These are phyloP conservation scores for Euplexia lucipara DNA, from an alignment of 2,888 invertebrate genomes.

Conservation along the genomic window DNA sequence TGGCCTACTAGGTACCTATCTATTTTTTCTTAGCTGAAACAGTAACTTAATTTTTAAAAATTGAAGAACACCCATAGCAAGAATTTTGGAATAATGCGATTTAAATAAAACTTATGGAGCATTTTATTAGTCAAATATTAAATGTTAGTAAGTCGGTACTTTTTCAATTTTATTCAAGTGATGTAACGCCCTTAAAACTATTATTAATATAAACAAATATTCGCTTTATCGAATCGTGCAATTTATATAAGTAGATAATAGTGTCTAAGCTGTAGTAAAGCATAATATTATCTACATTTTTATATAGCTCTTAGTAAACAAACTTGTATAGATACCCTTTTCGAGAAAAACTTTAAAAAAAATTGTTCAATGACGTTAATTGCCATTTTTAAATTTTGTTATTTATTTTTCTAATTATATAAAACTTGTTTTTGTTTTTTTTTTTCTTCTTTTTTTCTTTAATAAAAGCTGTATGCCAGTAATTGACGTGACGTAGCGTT, in stretches of 20 bases:
- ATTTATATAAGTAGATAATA: conserved; percentile 87
- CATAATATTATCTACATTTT: conserved; percentile 78
- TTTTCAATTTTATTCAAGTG: conserved; percentile 40
- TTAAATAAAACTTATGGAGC: conserved; percentile 20
- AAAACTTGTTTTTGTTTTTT: conserved; percentile 80
- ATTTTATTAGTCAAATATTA: conserved; percentile 46
- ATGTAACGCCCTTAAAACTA: conserved; percentile 64
- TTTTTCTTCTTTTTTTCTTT: conserved; percentile 68
- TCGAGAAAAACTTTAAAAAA: conserved; percentile 61
- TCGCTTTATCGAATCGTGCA: conserved; percentile 90
- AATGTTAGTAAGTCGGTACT: conserved; percentile 31
- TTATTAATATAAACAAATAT: conserved; percentile 75
- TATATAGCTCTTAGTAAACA: conserved; percentile 67
- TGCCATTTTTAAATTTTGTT: conserved; percentile 86
- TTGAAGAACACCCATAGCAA: not conserved
- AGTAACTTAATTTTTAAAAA: not conserved
- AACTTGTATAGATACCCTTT: conserved; percentile 77
- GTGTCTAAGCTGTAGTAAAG: conserved; percentile 81
- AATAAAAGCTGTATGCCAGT: conserved; percentile 86
- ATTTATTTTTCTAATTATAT: conserved; percentile 89
- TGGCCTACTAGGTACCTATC: conserved; percentile 13
- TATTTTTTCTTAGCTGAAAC: not conserved
- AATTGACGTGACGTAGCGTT: conserved; percentile 81
- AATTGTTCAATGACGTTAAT: conserved; percentile 71
- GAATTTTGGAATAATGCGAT: not conserved